phyloP scores from a whole-genome alignment of 2,113 vertebrate species.

The Cyanocitta stelleri region DNA sequence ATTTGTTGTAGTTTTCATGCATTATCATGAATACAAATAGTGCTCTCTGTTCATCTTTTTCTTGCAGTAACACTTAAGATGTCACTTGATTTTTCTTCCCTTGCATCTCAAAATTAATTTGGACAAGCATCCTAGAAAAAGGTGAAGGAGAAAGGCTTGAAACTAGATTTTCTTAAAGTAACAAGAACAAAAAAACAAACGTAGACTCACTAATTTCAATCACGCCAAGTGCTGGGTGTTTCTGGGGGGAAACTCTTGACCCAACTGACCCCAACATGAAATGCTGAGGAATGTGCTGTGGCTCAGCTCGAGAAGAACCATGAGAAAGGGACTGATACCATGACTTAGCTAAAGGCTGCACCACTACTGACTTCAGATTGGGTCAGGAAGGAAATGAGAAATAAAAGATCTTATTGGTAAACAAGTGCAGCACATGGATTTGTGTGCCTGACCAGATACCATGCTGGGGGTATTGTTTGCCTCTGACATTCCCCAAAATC shows the following conservation, averaged over 20 bases:
- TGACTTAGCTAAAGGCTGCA: background rate
- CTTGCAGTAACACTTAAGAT: background rate
- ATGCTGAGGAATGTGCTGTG: background rate
- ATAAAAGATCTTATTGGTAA: background rate
- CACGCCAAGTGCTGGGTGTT: background rate
- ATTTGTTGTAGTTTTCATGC: background rate
- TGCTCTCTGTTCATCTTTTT: background rate
- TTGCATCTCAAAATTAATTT: background rate
- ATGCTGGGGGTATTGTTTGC: background rate
- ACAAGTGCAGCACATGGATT: background rate
- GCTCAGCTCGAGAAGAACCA: background rate
- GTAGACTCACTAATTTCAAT: background rate
- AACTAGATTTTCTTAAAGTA: background rate
- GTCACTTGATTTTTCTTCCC: background rate
- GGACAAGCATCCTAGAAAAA: background rate
- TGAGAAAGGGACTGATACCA: background rate
- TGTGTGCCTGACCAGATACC: background rate
- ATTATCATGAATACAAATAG: background rate
- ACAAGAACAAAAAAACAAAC: background rate
- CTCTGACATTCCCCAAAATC: background rate
- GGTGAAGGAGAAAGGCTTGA: background rate
- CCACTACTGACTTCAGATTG: background rate
- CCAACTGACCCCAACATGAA: background rate
- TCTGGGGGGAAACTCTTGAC: background rate
- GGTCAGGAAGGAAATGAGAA: background rate